phyloP scores from a whole-genome alignment of 1,140 invertebrate species.

The Caenorhabditis briggsae region DNA sequence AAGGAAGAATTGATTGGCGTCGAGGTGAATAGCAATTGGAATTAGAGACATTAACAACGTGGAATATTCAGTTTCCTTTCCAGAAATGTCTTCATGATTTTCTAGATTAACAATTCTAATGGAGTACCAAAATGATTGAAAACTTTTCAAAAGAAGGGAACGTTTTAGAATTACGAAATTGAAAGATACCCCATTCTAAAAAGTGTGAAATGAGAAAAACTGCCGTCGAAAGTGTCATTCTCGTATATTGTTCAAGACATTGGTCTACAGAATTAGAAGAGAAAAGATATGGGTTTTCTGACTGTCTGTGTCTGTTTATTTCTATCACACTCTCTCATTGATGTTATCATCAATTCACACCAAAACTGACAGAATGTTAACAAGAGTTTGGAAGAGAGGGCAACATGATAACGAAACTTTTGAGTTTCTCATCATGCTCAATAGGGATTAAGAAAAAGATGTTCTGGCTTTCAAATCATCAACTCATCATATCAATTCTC shows the following conservation, averaged over 20 bases:
- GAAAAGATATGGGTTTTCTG: background rate
- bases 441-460: background rate
- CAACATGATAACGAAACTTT: background rate
- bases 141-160: too few relatives aligned
- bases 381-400: slow-evolving; percentile 11
- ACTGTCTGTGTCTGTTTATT: background rate
- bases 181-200: too few relatives aligned
- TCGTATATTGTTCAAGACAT: background rate
- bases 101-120: too few relatives aligned
- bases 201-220: background rate
- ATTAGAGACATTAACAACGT: background rate
- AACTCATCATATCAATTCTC: too few relatives aligned
- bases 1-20: slow-evolving; percentile 27
- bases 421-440: background rate
- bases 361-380: slow-evolving; percentile 33
- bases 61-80: background rate
- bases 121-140: too few relatives aligned
- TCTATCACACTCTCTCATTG: background rate
- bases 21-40: background rate
- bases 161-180: too few relatives aligned
- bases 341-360: slow-evolving; percentile 24
- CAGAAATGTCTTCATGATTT: too few relatives aligned
- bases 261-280: background rate
- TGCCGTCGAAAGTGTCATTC: background rate
- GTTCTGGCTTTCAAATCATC: too few relatives aligned